Evolutionary conservation across 35 echinoderm and acorn worm species (phyloP), one percentile per base, ranked within the genome.

Genomic region (Eucidaris tribuloides): DNA sequence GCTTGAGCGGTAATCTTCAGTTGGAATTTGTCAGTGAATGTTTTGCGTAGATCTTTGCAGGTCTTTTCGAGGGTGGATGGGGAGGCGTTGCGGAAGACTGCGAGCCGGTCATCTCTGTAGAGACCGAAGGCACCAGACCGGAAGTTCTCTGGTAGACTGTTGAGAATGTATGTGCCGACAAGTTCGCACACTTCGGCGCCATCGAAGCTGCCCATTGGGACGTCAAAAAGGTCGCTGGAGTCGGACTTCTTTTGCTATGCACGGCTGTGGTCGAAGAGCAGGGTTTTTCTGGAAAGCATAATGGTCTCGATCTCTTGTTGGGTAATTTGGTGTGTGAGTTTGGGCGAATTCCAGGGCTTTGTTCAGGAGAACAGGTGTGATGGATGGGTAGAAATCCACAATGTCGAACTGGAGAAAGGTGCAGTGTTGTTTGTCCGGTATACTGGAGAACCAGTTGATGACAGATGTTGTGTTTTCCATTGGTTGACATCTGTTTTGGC

Each of bases 311-410:
- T 38, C 35, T 35, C 64, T 30, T 30, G 27, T 24, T 15, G 64
- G 27, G 64, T 70, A 34, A 70, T 70, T n/a, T 3, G 64, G 25
- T 30, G 64, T 70, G 64, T 34, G 19, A 17, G 64, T 30, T 30
- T 70, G 25, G 25, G 64, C 64, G 64, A 34, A 70, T 70, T 70
- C 35, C 17, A 85, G 45, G 40, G 83, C 68, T 48, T 85, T 66
- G 30, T 76, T 77, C 24, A 76, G 42, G 9, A 86, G 66, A 2
- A 27, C 19, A 20, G 15, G 28, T 17, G 44, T 60, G 32, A 86
- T 86, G 49, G 84, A 86, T 25, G 65, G 84, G 32, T 86, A 86
- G 49, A 86, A 86, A 6, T 86, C 54, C 43, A 84, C 82, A 41
- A 84, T 46, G 46, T 84, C 63, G 46, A 84, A 84, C 20, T n/a